These are phyloP conservation scores for Polyploca ridens DNA, from an alignment of 2,888 invertebrate species.

Conservation along the genomic window DNA sequence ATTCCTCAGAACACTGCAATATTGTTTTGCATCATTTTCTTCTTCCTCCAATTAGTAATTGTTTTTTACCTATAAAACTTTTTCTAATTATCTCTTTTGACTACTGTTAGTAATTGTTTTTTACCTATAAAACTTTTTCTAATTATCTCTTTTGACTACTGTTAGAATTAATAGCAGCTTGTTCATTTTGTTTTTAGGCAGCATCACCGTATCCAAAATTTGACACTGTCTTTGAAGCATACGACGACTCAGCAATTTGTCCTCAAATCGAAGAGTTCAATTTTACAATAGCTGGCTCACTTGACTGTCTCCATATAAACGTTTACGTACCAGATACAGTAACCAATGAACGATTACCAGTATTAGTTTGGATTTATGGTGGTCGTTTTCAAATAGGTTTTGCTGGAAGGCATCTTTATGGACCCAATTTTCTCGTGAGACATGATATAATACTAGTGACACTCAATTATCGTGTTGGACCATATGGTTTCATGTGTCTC, in stretches of 20 bases:
- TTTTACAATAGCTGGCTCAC: constrained; percentile 49
- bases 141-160: too few species aligned
- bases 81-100: too few species aligned
- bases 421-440: constrained; percentile 38
- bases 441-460: constrained; percentile 41
- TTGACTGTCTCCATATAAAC: constrained; percentile 74
- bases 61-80: too few species aligned
- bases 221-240: constrained; percentile 31
- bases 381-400: constrained; percentile 28
- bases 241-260: constrained; percentile 31
- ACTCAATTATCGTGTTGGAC: constrained; percentile 35
- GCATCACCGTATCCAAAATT: constrained; percentile 30
- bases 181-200: constrained; percentile 7
- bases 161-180: too few species aligned
- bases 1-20: too few species aligned
- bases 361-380: constrained; percentile 15
- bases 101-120: too few species aligned
- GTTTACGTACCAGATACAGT: constrained; percentile 16
- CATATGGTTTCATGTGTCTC: constrained; percentile 38
- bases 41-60: too few species aligned
- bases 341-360: constrained; percentile 12
- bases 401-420: constrained; percentile 32
- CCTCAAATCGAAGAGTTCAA: constrained; percentile 43
- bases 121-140: too few species aligned
- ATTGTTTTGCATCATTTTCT: too few species aligned